Evolutionary conservation across 2,888 invertebrate genomes (phyloP), one percentile per base, ranked within the genome.

Genomic region (Pseudeuparius sepicola): DNA sequence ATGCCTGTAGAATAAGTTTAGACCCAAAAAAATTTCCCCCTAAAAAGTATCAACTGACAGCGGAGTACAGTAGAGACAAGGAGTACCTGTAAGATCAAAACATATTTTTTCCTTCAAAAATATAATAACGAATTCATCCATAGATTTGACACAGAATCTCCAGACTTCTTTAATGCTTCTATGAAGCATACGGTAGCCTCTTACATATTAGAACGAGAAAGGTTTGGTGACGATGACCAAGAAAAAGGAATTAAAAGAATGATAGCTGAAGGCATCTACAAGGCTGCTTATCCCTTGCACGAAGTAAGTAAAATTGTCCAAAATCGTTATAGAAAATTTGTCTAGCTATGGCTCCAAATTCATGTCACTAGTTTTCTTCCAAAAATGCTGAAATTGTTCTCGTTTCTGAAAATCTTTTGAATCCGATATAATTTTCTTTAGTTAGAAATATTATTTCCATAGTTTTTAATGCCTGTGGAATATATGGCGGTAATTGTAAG

Each of bases 211-310:
- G 73, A 81, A 46, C 65, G 84, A 36, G 78, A 80, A 55, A 66
- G 67, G 41, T 82, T 75, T 54, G 66, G 70, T 2, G 64, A 65
- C 14, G 68, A 70, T 37, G 61, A 62, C 28, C 72, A 70, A 52
- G 66, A 68, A 39, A 68, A 73, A 49, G 83, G 84, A 29, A 76
- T 84, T 37, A 75, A 78, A 42, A 71, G 75, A 47, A 62, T 84
- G 15, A 51, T 83, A 36, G 60, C 65, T 18, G 75, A 78, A 51
- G 67, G 68, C 14, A 70, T 75, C 26, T 84, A 82, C 54, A 67
- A 67, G 24, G 78, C 78, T 39, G 78, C 81, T 6, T 84, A 80
- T 59, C 79, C 83, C 3, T 58, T 85, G 36, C 84, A 84, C 57
- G 82, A 84, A 64, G 82, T 80, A 62, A 68, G 70, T 61, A 13